Evolutionary conservation across 2,113 vertebrate genomes (phyloP).

Genomic region (Labrus mixtus): DNA sequence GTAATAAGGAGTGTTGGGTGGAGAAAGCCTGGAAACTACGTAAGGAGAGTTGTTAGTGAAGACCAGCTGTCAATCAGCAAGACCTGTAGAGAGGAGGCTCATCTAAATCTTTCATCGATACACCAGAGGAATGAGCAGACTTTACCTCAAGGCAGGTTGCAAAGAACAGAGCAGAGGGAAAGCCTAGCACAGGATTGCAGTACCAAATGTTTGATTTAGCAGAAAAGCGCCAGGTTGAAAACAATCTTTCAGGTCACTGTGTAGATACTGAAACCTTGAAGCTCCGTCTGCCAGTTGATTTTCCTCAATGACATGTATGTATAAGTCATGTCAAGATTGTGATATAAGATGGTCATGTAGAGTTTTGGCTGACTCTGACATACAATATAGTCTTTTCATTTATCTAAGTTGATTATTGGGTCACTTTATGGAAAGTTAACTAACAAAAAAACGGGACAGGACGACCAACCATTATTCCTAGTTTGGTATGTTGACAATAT

Average conservation of each 20-base stretch:
- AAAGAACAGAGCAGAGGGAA: not conserved
- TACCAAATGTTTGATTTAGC: not conserved
- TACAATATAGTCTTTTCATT: too few relatives aligned
- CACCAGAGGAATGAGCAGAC: not conserved
- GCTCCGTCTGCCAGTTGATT: not conserved
- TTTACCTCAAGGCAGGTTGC: not conserved
- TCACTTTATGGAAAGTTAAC: too few relatives aligned
- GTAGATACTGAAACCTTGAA: not conserved
- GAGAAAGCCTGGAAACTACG: constrained; percentile 19
- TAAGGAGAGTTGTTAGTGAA: constrained; percentile 18
- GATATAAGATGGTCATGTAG: too few relatives aligned
- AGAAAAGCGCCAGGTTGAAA: not conserved
- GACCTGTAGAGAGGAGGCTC: not conserved
- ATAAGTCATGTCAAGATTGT: too few relatives aligned
- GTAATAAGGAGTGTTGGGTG: constrained; percentile 20
- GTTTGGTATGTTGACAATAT: too few relatives aligned
- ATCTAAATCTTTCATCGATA: not conserved
- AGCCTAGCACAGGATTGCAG: not conserved
- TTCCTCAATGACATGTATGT: not conserved
- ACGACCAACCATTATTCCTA: too few relatives aligned
- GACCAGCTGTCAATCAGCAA: constrained; percentile 13
- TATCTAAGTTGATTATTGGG: too few relatives aligned
- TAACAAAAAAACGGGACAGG: too few relatives aligned
- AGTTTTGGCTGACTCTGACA: too few relatives aligned
- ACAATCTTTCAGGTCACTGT: not conserved